These are phyloP conservation scores for Marmota monax DNA, from an alignment of 2,113 vertebrate genomes.

Conservation along the genomic window DNA sequence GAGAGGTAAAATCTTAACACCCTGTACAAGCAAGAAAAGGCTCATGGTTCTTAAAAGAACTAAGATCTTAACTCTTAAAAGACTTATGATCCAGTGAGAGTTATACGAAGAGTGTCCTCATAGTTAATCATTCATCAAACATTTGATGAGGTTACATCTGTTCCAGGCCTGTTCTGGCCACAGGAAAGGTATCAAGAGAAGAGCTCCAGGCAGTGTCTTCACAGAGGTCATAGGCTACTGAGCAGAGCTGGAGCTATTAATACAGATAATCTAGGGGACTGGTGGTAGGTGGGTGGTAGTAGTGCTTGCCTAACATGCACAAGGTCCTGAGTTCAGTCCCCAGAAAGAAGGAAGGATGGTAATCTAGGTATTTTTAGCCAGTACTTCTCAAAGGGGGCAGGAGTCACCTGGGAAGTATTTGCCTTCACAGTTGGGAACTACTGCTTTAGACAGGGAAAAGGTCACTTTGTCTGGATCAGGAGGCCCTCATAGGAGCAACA, in stretches of 20 bases:
- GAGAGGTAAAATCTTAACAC: constrained; percentile 8
- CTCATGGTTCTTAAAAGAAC: background rate
- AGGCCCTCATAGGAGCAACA: no score
- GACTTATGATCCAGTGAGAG: background rate
- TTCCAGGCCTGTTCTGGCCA: background rate
- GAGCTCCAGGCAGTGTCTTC: background rate
- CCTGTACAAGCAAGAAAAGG: background rate
- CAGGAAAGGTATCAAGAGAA: background rate
- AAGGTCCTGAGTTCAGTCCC: background rate
- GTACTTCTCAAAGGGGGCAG: background rate
- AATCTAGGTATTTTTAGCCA: background rate
- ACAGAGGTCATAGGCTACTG: background rate
- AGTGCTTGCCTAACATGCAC: background rate
- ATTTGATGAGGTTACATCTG: background rate
- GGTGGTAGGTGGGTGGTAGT: background rate
- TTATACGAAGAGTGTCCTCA: background rate
- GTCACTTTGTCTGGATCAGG: background rate
- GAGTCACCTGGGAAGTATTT: background rate
- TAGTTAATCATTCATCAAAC: background rate
- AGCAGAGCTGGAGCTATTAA: background rate
- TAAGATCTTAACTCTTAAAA: background rate
- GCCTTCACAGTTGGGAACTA: background rate
- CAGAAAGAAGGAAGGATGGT: background rate
- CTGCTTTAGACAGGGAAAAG: background rate
- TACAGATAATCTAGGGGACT: background rate